Conservation (phyloP, 1,140 invertebrate species). For the Scaptomyza hsui region DNA sequence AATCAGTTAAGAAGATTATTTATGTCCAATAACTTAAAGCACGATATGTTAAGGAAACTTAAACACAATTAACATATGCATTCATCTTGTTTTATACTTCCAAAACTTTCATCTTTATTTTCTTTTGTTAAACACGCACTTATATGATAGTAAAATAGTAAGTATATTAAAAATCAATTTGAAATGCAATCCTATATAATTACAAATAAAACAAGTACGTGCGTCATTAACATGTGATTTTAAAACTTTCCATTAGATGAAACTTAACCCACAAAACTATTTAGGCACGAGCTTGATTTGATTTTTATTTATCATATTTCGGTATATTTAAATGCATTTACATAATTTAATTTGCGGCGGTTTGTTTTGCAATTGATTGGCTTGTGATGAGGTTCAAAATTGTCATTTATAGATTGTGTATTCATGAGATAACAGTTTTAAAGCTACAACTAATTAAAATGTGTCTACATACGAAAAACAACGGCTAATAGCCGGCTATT, state of each 20-base stretch:
- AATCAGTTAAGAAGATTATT: neutral
- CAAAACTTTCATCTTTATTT: too few relatives aligned
- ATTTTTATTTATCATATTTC: neutral
- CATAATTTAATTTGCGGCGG: conserved; percentile 59
- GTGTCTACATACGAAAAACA: conserved; percentile 49
- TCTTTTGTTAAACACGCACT: too few relatives aligned
- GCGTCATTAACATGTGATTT: neutral
- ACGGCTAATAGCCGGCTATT: conserved; percentile 56
- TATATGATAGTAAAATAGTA: neutral
- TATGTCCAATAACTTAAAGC: neutral
- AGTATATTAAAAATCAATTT: neutral
- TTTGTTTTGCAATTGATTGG: conserved; percentile 48
- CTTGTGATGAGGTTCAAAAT: conserved; percentile 23
- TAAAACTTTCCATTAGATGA: neutral
- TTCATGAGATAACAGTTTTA: conserved; percentile 70
- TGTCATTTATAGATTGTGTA: conserved; percentile 47
- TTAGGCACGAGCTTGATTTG: neutral
- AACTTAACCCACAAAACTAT: neutral
- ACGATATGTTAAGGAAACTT: neutral
- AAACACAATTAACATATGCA: neutral
- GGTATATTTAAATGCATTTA: conserved; percentile 41
- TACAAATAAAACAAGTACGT: neutral
- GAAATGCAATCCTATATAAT: neutral
- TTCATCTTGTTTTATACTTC: too few relatives aligned
- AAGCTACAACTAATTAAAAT: conserved; percentile 70